A percentile compares a stretch with the other conserved stretches of the same genome.
These are phyloP conservation scores for Macaca fascicularis DNA, from an alignment of 2,113 vertebrate species.

Conservation along the genomic window T2T-MFA8v1.1 NC_088377.1:168441501-168442000, in stretches of 20 bases:
- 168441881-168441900: conserved; percentile 34
- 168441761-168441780: background rate
- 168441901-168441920: conserved; percentile 18
- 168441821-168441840: background rate
- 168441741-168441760: background rate
- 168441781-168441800: conserved; percentile 13
- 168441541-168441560: background rate
- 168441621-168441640: background rate
- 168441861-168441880: conserved; percentile 22
- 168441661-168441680: background rate
- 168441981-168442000: background rate
- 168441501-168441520: background rate
- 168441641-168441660: background rate
- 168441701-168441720: background rate
- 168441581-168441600: background rate
- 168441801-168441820: background rate
- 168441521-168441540: background rate
- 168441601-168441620: too few species aligned
- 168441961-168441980: conserved; percentile 50
- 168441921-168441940: conserved; percentile 18
- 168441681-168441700: background rate
- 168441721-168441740: background rate
- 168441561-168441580: conserved; percentile 32
- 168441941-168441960: background rate
- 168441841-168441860: background rate